These are phyloP conservation scores for Festucalex cinctus DNA, from an alignment of 2,113 vertebrate genomes.

Conservation along the genomic window DNA sequence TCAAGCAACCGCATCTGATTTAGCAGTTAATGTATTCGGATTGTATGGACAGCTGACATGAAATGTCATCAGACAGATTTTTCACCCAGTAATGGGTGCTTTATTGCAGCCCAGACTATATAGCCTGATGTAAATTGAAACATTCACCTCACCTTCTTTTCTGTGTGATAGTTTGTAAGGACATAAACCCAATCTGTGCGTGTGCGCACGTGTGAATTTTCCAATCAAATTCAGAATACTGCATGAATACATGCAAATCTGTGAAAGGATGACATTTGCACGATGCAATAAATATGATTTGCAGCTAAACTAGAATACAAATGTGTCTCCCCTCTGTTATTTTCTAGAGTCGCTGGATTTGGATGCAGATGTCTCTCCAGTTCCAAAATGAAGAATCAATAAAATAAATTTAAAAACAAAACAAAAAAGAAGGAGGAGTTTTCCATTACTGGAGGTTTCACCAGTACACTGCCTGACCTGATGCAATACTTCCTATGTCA, in stretches of 20 bases:
- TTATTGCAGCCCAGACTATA: not conserved
- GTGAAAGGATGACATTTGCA: not conserved
- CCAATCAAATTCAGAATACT: not conserved
- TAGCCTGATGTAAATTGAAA: not conserved
- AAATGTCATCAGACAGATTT: constrained; percentile 4
- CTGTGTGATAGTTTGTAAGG: not conserved
- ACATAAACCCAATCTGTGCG: not conserved
- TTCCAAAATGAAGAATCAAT: constrained; percentile 12
- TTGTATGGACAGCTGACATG: not conserved
- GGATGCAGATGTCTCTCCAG: not conserved
- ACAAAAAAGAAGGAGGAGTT: not conserved
- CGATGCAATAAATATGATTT: constrained; percentile 1
- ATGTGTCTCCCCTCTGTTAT: constrained; percentile 12
- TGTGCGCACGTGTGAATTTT: not conserved
- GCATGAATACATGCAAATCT: constrained; percentile 1
- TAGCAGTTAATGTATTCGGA: not conserved
- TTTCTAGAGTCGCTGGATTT: constrained; percentile 26
- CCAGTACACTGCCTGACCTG: not conserved
- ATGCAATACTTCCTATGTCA: not conserved
- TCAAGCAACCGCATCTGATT: not conserved
- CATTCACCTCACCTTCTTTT: not conserved
- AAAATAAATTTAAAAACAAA: not conserved
- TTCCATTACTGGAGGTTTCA: not conserved
- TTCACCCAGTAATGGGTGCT: not conserved
- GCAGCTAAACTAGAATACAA: not conserved